phyloP scores from a whole-genome alignment of 2,113 vertebrate species.

The Trichomycterus rosablanca region DNA sequence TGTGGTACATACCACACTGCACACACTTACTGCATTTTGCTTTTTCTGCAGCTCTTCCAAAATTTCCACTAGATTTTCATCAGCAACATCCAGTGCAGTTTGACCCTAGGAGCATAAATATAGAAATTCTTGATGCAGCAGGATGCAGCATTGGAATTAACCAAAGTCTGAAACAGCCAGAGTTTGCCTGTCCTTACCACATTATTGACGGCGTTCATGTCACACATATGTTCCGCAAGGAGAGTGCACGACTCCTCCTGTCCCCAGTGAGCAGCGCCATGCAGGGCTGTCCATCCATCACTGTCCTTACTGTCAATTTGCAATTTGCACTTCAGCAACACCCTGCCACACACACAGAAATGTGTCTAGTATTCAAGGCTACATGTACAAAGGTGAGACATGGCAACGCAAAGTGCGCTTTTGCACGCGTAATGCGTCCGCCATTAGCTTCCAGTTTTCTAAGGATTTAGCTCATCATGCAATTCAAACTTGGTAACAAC shows the following conservation, averaged over 20 bases:
- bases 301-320: conserved; percentile 66
- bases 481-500: too few relatives aligned
- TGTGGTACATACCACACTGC: conserved; percentile 18
- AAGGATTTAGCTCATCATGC: too few relatives aligned
- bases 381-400: neutral
- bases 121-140: neutral
- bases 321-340: conserved; percentile 64
- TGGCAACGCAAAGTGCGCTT: too few relatives aligned
- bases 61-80: conserved; percentile 67
- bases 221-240: conserved; percentile 68
- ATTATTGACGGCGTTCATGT: conserved; percentile 69
- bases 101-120: conserved; percentile 56
- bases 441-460: too few relatives aligned
- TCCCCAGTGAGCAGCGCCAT: conserved; percentile 74
- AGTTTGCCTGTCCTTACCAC: conserved; percentile 56
- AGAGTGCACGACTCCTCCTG: conserved; percentile 71
- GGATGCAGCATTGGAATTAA: neutral
- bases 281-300: conserved; percentile 71
- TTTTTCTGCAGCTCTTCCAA: conserved; percentile 77
- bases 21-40: conserved; percentile 69
- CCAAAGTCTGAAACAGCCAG: too few relatives aligned
- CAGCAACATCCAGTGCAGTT: conserved; percentile 71
- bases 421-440: too few relatives aligned
- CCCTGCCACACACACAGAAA: conserved; percentile 47
- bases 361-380: neutral